Evolutionary conservation across 2,797 vertebrate genomes (phyloP).

Genomic region (Syngnathus rostellatus): DNA sequence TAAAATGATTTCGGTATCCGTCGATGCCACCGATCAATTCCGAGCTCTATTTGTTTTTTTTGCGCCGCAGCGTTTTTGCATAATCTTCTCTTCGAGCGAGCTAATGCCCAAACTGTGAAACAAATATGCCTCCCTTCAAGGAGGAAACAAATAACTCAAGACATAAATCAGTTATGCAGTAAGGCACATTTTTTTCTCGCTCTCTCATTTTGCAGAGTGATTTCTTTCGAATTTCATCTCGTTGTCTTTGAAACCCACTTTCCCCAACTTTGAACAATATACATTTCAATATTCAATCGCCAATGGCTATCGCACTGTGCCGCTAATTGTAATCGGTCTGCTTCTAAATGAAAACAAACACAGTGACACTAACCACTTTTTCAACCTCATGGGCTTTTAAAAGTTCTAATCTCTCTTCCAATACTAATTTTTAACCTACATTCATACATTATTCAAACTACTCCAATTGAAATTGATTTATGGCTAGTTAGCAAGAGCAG

Average conservation of each 20-base stretch:
- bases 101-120: background rate
- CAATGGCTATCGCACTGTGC: no score
- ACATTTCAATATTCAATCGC: no score
- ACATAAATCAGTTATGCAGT: background rate
- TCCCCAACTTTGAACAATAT: no score
- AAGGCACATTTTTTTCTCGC: background rate
- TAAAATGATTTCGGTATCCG: background rate
- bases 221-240: background rate
- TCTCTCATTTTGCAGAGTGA: background rate
- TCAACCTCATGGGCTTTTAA: no score
- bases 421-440: no score
- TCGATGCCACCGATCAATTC: constrained; percentile 1
- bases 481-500: no score
- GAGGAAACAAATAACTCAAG: background rate
- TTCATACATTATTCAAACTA: no score
- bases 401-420: no score
- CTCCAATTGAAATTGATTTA: no score
- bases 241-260: background rate
- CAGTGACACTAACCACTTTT: no score
- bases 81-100: background rate
- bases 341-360: no score
- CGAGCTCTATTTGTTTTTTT: background rate
- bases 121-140: background rate
- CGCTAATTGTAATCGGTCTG: no score
- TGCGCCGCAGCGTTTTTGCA: background rate